Evolutionary conservation across 2,797 vertebrate species (phyloP), one percentile per base, ranked within the genome.

Genomic region (Discoglossus pictus): DNA sequence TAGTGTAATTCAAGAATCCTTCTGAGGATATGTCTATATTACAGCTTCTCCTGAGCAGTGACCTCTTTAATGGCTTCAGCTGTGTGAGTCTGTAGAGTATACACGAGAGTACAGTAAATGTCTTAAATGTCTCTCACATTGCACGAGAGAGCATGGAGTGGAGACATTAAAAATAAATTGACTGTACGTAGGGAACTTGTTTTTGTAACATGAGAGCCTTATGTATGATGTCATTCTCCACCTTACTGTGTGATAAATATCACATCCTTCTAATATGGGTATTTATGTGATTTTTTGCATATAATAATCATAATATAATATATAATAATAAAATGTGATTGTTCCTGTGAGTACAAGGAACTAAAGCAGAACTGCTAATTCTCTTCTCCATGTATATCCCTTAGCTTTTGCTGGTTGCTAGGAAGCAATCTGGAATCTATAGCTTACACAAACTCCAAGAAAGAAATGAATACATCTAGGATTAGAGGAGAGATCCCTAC

Each of bases 331-430:
- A 7, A 10, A 25, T 13, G 12, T 25, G 12, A 50, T 5, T 46
- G 25, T 18, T 6, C 9, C 59, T 31, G 27, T 31, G 8, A 4
- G 27, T 31, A 23, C 12, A 21, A 21, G 54, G 11, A 31, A 4
- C 27, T 40, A 55, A 62, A 44, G 44, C 59, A 48, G 15, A 51
- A 11, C 51, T 51, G 44, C 56, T 38, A n/a, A n/a, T n/a, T n/a
- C 35, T 27, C 36, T 52, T 40, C 55, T 58, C 35, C 16, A 60
- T 31, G 35, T 72, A 61, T 73, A 47, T 2, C 0, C 16, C 66
- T 53, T 16, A 10, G 77, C 42, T 27, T 2, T 61, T 68, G 60
- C 43, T 77, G 63, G 86, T 86, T 86, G 86, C 88, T 86, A 87
- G 76, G 86, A 76, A 68, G 47, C 78, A 44, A 78, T 65, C 9